Evolutionary conservation across 2,113 vertebrate species (phyloP), one percentile per base, ranked within the genome.

Genomic region (Amia ocellicauda): DNA sequence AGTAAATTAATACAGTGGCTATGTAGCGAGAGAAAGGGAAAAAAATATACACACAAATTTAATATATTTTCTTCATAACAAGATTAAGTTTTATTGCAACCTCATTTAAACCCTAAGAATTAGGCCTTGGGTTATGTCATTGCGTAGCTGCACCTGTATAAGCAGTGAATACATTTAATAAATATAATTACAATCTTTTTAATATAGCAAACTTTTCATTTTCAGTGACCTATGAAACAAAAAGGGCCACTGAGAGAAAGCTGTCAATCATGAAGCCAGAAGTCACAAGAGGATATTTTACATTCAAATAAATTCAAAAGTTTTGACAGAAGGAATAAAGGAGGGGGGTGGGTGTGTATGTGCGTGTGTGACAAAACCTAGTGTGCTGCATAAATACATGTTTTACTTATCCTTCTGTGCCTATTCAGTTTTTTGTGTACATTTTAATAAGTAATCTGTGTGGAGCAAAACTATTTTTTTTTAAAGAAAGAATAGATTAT

Each of bases 231-330:
- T 52, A 22, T 22, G 20, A 22, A 52, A 52, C 50, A 52, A 22
- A n/a, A 52, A 10, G 50, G 50, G 19, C n/a, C 50, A 52, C 50
- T 22, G 55, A 60, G 61, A 67, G 23, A 73, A 56, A 75, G 45
- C 58, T 31, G 47, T 74, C 70, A 61, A 40, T 79, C 66, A 72
- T 49, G 7, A 24, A 66, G 59, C 29, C 59, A n/a, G 40, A 47
- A 23, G 51, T 58, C 55, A 17, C 23, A 45, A 2, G 45, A 62
- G 60, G 29, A 56, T 59, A 59, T 61, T 73, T 71, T 62, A 70
- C 70, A 73, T 71, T 71, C 70, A 17, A 43, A 57, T 23, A 56
- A 20, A 42, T 53, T 60, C 56, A 31, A 60, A 63, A 31, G 56
- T 23, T 59, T 47, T 26, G 60, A 58, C 36, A 23, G 42, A 57